Base-by-base conservation (phyloP, 2,888 invertebrate species). In the Spatulosminthurus flaviceps region DNA sequence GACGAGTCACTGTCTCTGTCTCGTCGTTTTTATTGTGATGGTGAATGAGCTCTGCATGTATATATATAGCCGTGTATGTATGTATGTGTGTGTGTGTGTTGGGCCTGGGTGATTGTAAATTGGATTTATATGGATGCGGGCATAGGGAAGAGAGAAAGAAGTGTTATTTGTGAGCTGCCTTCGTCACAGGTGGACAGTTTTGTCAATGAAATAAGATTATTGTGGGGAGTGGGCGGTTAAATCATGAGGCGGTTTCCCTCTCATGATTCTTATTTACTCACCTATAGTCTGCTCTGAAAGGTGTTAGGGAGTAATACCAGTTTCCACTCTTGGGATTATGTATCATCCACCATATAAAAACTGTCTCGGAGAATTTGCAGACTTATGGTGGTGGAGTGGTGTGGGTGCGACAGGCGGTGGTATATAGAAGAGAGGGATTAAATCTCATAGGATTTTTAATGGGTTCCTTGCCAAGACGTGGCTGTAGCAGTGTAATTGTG, bases 1-100 rank as follows among this genome's bases (percentile, higher is more conserved):
- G 51, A 51, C 51, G 51, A 51, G 51, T 51, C 51, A 51, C 51
- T 51, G 51, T 51, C 51, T 51, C 51, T 51, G 51, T 51, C 51
- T 51, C 51, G 51, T 51, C n/a, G 5, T 19, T 51, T 51, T 51
- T 51, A 51, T 51, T 4, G 16, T 51, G 16, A 51, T 51, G n/a
- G n/a, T n/a, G n/a, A n/a, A n/a, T n/a, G n/a, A n/a, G n/a, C n/a
- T n/a, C n/a, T n/a, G n/a, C n/a, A n/a, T n/a, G n/a, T n/a, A n/a
- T n/a, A n/a, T n/a, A n/a, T n/a, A n/a, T n/a, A n/a, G n/a, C n/a
- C n/a, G n/a, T n/a, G n/a, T n/a, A n/a, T 13, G 51, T 51, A 11
- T 51, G n/a, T 11, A 51, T 51, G 51, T 5, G 19, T 2, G 16
- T 2, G 51, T 11, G n/a, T 51, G n/a, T 11, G 16, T 11, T 11